Conservation (phyloP, 2,888 invertebrate species). For the Kryphioiulus occultus region DNA sequence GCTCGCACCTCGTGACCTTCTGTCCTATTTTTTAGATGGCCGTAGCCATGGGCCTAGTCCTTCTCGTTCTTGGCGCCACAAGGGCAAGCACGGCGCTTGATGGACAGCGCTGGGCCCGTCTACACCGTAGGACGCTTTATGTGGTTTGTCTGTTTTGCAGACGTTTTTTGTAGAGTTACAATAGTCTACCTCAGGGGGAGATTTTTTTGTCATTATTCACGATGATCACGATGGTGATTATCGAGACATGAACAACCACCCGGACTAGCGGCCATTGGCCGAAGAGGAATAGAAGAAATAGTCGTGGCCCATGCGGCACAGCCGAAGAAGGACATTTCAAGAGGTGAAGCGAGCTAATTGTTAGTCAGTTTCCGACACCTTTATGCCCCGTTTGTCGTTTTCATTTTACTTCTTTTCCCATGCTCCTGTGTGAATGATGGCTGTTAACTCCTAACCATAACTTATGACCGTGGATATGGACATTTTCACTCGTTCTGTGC, state of each 20-base stretch:
- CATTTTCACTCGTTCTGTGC: too few relatives aligned
- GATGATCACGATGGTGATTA: constrained; percentile 11
- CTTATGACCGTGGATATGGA: not conserved
- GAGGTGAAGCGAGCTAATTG: not conserved
- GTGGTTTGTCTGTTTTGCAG: constrained; percentile 31
- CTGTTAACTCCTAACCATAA: not conserved
- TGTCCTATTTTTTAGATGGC: not conserved
- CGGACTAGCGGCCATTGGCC: not conserved
- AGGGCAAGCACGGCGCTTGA: constrained; percentile 29
- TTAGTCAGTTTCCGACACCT: not conserved
- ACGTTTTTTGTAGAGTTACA: constrained; percentile 38
- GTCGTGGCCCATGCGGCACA: not conserved
- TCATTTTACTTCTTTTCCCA: not conserved
- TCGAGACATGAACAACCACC: not conserved
- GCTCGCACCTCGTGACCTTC: too few relatives aligned
- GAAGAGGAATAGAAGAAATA: not conserved
- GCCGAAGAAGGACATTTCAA: not conserved
- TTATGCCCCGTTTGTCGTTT: not conserved
- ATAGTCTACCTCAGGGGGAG: constrained; percentile 47
- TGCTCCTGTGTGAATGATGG: not conserved
- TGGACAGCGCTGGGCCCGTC: not conserved
- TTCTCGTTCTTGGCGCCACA: constrained; percentile 11
- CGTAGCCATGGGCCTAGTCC: not conserved
- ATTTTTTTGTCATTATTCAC: constrained; percentile 19
- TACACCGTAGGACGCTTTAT: constrained; percentile 17